phyloP scores from a whole-genome alignment of 2,888 invertebrate genomes.

The Hirtodrosophila trivittata region DNA sequence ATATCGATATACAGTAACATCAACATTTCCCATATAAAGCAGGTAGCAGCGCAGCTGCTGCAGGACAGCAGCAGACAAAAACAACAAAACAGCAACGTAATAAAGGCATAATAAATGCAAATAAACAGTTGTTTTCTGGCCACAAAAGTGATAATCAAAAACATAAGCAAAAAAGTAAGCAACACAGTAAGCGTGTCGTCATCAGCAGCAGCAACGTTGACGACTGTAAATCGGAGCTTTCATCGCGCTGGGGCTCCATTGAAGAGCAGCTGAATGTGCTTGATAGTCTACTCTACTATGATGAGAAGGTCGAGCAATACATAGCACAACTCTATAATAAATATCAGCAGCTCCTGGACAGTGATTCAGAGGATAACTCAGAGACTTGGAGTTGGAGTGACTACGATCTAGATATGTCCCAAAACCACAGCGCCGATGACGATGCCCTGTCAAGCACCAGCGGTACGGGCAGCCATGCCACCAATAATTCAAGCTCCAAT shows the following conservation, averaged over 20 bases:
- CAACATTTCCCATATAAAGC: slow-evolving; percentile 56
- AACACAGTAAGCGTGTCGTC: slow-evolving; percentile 42
- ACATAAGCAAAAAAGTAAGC: slow-evolving; percentile 45
- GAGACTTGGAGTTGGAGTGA: slow-evolving; percentile 63
- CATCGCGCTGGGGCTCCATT: slow-evolving; percentile 82
- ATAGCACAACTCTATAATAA: slow-evolving; percentile 66
- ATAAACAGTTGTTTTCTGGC: slow-evolving; percentile 46
- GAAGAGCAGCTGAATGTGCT: slow-evolving; percentile 81
- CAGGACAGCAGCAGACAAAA: slow-evolving; percentile 57
- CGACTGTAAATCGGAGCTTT: slow-evolving; percentile 72
- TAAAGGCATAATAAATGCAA: slow-evolving; percentile 50
- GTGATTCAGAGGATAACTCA: slow-evolving; percentile 31
- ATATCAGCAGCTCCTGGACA: slow-evolving; percentile 44
- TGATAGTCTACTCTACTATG: slow-evolving; percentile 81
- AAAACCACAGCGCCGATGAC: slow-evolving; percentile 50
- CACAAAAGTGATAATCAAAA: slow-evolving; percentile 60
- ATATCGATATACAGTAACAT: slow-evolving; percentile 51
- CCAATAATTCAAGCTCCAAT: slow-evolving; percentile 40
- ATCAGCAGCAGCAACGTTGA: slow-evolving; percentile 19
- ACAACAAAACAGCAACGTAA: slow-evolving; percentile 59
- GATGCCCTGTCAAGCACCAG: slow-evolving; percentile 74
- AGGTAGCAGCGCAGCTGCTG: slow-evolving; percentile 60
- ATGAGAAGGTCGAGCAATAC: slow-evolving; percentile 76
- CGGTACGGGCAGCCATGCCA: slow-evolving; percentile 71
- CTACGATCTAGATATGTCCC: slow-evolving; percentile 47